phyloP scores from a whole-genome alignment of 2,888 invertebrate species.

The Buathra laborator region DNA sequence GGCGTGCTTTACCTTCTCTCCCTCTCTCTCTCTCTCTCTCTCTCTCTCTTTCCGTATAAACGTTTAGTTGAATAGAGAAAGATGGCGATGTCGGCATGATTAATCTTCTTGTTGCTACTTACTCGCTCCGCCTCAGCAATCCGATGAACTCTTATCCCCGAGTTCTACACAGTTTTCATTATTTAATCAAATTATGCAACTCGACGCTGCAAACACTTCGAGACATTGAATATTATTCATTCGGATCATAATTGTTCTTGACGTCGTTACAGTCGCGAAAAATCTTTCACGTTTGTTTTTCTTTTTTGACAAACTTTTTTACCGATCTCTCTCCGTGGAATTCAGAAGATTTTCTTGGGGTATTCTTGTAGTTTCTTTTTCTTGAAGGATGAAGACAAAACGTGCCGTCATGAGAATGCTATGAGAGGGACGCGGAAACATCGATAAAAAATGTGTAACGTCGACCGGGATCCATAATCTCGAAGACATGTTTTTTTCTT shows the following conservation, averaged over 20 bases:
- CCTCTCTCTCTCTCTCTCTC: background rate
- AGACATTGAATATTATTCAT: conserved; percentile 32
- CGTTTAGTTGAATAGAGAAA: conserved; percentile 33
- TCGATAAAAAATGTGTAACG: conserved; percentile 55
- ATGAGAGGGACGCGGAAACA: conserved; percentile 15
- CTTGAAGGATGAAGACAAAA: background rate
- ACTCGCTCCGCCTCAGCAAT: conserved; percentile 40
- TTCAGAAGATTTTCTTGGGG: no score
- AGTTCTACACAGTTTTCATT: conserved; percentile 51
- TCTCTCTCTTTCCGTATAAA: background rate
- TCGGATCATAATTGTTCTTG: conserved; percentile 20
- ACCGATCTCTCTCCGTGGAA: background rate
- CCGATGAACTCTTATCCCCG: conserved; percentile 57
- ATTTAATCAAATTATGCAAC: conserved; percentile 25
- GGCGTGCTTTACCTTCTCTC: conserved; percentile 7
- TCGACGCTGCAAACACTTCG: conserved; percentile 7
- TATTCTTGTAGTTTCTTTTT: background rate
- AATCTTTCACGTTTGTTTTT: background rate
- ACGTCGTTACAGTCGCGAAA: background rate
- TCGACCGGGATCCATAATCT: conserved; percentile 42
- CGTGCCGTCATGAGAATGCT: conserved; percentile 18
- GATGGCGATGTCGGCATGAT: conserved; percentile 47
- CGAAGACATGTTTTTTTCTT: conserved; percentile 32
- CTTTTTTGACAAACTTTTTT: conserved; percentile 8
- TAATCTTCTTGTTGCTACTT: conserved; percentile 57